Evolutionary conservation across 2,113 vertebrate species (phyloP), one percentile per base, ranked within the genome.

Genomic region (Sorex araneus): DNA sequence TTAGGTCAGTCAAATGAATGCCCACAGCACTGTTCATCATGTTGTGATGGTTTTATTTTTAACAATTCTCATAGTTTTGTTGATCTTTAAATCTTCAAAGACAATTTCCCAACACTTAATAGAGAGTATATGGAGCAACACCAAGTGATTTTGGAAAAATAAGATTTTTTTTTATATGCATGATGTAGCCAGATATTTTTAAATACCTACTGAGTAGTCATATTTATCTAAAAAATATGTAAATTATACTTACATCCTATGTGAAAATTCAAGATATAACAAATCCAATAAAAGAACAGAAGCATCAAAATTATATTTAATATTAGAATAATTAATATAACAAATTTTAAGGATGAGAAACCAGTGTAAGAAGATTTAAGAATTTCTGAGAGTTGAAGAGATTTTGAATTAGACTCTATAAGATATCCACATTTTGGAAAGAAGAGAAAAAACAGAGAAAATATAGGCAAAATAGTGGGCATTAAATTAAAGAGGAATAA

Each of bases 231-330:
- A 87, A 5, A 3, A n/a, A 76, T 57, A 64, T 78, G 11, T n/a
- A 75, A 91, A 90, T 87, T 87, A 74, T 70, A 84, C 75, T 94
- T 88, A 64, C 43, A 74, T 3, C 32, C 3, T 15, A 70, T 57
- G 32, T 78, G 16, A 84, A 82, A 83, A 73, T 57, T 34, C 30
- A 43, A 45, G 28, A 84, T 40, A 67, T 43, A 16, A 21, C 32
- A 50, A 54, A 71, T 9, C 1, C 36, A 66, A 28, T 71, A 71
- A 71, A 21, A 23, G 30, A 84, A 28, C 69, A 30, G 1, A 83
- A 78, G 50, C 50, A 75, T 8, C 16, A 63, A 28, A 3, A 21
- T 45, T 78, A 16, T 63, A 78, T 34, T 79, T 66, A 82, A 54
- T 2, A 21, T 21, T 83, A 71, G 73, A 47, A 67, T 57, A 60